A percentile compares a stretch with the other conserved stretches of the same genome.
These are phyloP conservation scores for Coregonus sp. DNA, from an alignment of 2,797 vertebrate species.

Conservation along the genomic window DNA sequence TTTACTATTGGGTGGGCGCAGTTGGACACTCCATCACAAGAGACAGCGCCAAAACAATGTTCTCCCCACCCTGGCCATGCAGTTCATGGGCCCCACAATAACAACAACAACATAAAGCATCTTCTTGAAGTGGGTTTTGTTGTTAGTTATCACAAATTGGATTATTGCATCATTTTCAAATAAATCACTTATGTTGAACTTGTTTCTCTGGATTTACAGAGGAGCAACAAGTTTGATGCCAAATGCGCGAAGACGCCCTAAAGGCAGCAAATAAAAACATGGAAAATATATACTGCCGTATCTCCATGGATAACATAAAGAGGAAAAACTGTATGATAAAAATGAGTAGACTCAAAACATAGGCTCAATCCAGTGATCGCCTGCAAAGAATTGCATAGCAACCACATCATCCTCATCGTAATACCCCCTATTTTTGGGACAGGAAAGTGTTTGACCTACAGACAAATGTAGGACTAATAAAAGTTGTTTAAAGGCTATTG, in stretches of 20 bases:
- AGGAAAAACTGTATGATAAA: background rate
- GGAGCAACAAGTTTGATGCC: slow-evolving; percentile 40
- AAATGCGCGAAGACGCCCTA: slow-evolving; percentile 43
- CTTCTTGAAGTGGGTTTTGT: slow-evolving; percentile 55
- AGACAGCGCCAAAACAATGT: slow-evolving; percentile 67
- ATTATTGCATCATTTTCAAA: slow-evolving; percentile 50
- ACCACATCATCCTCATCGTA: slow-evolving; percentile 47
- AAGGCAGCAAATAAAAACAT: slow-evolving; percentile 51
- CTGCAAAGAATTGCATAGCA: slow-evolving; percentile 27
- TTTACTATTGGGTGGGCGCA: slow-evolving; percentile 50
- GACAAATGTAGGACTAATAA: slow-evolving; percentile 55
- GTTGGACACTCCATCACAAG: slow-evolving; percentile 65
- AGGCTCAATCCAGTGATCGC: slow-evolving; percentile 26
- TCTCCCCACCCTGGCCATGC: slow-evolving; percentile 57
- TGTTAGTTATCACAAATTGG: slow-evolving; percentile 53
- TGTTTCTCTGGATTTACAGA: slow-evolving; percentile 48
- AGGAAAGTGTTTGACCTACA: slow-evolving; percentile 57
- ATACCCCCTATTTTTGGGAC: slow-evolving; percentile 35
- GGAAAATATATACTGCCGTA: background rate
- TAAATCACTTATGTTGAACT: slow-evolving; percentile 51
- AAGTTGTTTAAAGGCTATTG: slow-evolving; percentile 33
- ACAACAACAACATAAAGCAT: slow-evolving; percentile 49
- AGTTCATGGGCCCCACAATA: slow-evolving; percentile 47
- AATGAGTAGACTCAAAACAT: background rate
- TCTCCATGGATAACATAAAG: background rate